phyloP scores from a whole-genome alignment of 2,113 vertebrate species.

The Ageneiosus marmoratus region DNA sequence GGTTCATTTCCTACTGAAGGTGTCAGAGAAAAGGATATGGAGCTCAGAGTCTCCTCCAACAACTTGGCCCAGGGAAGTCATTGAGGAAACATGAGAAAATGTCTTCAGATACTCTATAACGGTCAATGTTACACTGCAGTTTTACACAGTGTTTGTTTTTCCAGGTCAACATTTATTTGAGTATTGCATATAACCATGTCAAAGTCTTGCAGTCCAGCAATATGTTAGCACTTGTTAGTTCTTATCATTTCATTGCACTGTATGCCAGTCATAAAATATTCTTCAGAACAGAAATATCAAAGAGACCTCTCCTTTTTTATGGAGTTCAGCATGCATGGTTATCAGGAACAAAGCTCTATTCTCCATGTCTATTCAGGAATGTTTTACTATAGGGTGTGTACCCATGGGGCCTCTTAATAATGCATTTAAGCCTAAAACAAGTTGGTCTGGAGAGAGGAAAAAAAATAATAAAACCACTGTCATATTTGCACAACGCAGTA shows the following conservation, averaged over 20 bases:
- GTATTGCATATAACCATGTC: neutral
- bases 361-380: constrained; percentile 34
- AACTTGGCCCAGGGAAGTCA: neutral
- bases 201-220: neutral
- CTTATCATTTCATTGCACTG: constrained; percentile 32
- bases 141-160: neutral
- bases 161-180: constrained; percentile 4
- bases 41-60: constrained; percentile 31
- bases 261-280: constrained; percentile 17
- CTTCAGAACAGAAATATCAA: constrained; percentile 30
- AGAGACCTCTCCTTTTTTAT: constrained; percentile 33
- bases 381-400: constrained; percentile 57
- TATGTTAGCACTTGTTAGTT: constrained; percentile 15
- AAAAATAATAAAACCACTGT: constrained; percentile 47
- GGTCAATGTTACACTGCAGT: constrained; percentile 6
- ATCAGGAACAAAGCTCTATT: constrained; percentile 46
- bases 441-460: constrained; percentile 45
- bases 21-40: constrained; percentile 41
- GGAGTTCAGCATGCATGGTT: constrained; percentile 25
- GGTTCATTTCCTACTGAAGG: constrained; percentile 40
- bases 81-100: constrained; percentile 1
- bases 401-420: constrained; percentile 49
- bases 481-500: constrained; percentile 51
- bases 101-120: constrained; percentile 4
- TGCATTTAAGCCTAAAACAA: constrained; percentile 49